phyloP scores from a whole-genome alignment of 2,888 invertebrate species.

The Pachydiplax longipennis region DNA sequence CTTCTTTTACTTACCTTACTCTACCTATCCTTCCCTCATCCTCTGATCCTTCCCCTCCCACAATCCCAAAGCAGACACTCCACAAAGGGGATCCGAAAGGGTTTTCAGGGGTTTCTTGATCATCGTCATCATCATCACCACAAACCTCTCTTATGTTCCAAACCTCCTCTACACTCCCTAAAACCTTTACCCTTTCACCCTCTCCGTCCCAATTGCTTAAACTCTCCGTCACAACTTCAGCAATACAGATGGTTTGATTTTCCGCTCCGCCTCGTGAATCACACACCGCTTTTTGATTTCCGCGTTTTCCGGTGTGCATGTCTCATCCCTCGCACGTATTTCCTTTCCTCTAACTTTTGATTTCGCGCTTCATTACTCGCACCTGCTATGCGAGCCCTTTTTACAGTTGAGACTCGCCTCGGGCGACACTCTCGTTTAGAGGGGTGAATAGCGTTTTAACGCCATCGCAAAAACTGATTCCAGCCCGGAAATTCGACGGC shows the following conservation, averaged over 20 bases:
- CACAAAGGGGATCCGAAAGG: neutral
- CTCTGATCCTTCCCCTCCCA: neutral
- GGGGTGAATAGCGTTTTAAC: neutral
- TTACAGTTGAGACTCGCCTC: neutral
- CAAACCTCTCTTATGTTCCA: neutral
- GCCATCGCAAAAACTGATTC: neutral
- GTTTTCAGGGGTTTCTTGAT: slow-evolving; percentile 32
- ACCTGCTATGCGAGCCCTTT: neutral
- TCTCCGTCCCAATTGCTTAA: neutral
- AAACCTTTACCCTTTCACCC: neutral
- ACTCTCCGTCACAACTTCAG: neutral
- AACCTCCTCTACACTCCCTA: neutral
- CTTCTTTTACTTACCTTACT: neutral
- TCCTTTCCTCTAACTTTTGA: neutral
- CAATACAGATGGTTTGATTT: slow-evolving; percentile 31
- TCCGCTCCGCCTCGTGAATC: neutral
- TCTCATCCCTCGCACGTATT: neutral
- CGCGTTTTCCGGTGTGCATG: neutral
- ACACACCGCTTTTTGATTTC: neutral
- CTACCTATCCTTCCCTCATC: neutral
- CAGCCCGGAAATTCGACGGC: neutral
- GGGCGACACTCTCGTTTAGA: neutral
- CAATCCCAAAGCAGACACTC: neutral
- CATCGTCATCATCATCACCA: slow-evolving; percentile 18
- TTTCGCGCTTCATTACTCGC: slow-evolving; percentile 14